Percentiles rank a stretch among this genome's conserved stretches.
Evolutionary conservation across 2,113 vertebrate species (phyloP).

Genomic region (Anoplopoma fimbria): DNA sequence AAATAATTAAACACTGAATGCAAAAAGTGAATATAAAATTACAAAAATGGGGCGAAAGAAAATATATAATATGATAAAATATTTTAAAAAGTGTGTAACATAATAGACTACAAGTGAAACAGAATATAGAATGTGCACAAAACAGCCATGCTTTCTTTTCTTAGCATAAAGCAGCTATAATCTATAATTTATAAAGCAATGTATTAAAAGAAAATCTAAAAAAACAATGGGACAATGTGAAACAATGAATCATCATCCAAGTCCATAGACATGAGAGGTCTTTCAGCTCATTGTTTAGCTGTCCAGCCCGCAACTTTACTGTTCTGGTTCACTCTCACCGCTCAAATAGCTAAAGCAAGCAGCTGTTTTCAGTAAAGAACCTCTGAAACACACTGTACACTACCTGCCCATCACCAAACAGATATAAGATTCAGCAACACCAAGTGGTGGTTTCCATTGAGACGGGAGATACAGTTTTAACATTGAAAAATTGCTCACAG

Average conservation of each 20-base stretch:
- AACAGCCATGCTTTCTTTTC: neutral
- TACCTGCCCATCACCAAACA: too few relatives aligned
- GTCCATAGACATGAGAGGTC: too few relatives aligned
- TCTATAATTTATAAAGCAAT: too few relatives aligned
- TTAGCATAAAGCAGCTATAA: neutral
- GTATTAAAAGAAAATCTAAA: too few relatives aligned
- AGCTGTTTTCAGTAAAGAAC: neutral
- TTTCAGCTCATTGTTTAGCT: too few relatives aligned
- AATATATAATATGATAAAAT: neutral
- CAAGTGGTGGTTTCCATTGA: too few relatives aligned
- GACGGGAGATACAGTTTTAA: too few relatives aligned
- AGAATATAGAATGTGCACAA: neutral
- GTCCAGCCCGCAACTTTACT: too few relatives aligned
- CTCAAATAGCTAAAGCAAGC: neutral
- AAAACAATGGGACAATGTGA: too few relatives aligned
- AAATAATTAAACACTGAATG: slow-evolving; percentile 13
- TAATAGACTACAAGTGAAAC: neutral
- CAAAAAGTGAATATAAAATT: neutral
- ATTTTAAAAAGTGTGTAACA: neutral
- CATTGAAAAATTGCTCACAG: too few relatives aligned
- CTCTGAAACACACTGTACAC: too few relatives aligned
- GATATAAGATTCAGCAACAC: too few relatives aligned
- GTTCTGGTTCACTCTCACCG: neutral
- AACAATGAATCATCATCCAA: neutral
- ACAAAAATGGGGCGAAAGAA: neutral